phyloP scores from a whole-genome alignment of 1,140 invertebrate genomes.

The Eupristina koningsbergeri region DNA sequence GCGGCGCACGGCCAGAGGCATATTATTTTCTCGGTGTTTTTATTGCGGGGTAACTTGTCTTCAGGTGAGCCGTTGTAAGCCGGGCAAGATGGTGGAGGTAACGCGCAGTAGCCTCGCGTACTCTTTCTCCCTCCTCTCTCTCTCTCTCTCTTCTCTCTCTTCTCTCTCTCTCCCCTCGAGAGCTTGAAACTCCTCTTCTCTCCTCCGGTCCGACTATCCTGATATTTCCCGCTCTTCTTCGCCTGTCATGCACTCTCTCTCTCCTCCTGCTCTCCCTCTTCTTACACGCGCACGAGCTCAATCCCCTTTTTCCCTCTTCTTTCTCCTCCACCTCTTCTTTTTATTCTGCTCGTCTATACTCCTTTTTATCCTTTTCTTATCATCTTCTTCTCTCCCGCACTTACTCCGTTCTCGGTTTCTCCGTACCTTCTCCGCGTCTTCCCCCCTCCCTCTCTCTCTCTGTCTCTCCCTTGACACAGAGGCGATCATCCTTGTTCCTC shows the following conservation, averaged over 20 bases:
- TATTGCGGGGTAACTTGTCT: conserved; percentile 74
- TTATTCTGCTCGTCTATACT: conserved; percentile 34
- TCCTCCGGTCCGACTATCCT: conserved; percentile 52
- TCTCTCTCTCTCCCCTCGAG: conserved; percentile 2
- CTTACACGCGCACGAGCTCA: conserved; percentile 3
- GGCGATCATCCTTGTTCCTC: conserved; percentile 25
- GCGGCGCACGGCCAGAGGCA: conserved; percentile 67
- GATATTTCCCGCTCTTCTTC: conserved; percentile 58
- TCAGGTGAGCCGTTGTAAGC: conserved; percentile 69
- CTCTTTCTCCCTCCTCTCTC: conserved; percentile 72
- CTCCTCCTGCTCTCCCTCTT: conserved; percentile 11
- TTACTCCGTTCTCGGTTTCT: conserved; percentile 35
- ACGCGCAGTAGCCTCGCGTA: conserved; percentile 68
- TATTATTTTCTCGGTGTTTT: conserved; percentile 74
- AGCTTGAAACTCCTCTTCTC: conserved; percentile 43
- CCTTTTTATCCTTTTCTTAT: conserved; percentile 50
- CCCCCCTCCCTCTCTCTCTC: conserved; percentile 24
- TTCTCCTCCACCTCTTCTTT: conserved; percentile 21
- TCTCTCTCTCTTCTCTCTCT: conserved; percentile 22
- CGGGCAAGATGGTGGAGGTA: conserved; percentile 67
- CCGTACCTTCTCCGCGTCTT: conserved; percentile 41
- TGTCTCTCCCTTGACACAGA: conserved; percentile 13
- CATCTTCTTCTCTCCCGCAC: conserved; percentile 31
- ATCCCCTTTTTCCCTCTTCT: neutral
- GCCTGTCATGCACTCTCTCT: conserved; percentile 26